Conservation (phyloP, 2,113 vertebrate species). For the Globicephala melas region DNA sequence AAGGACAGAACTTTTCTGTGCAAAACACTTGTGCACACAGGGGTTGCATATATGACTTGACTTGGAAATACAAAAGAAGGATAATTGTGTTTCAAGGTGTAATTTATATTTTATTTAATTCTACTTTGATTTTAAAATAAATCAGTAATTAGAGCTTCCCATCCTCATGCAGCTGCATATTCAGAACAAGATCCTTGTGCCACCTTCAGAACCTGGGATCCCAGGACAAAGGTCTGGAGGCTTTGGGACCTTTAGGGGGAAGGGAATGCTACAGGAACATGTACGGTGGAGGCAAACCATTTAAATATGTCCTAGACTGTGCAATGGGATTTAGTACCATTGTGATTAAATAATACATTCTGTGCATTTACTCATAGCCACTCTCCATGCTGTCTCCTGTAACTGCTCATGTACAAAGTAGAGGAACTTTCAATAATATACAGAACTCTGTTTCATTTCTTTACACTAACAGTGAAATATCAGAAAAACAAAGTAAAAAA, state of each 20-base stretch:
- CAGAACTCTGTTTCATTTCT: neutral
- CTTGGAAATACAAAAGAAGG: neutral
- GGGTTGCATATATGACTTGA: neutral
- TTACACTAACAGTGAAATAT: neutral
- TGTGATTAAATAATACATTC: neutral
- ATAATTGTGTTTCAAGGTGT: neutral
- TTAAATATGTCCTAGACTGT: neutral
- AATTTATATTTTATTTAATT: slow-evolving; percentile 11
- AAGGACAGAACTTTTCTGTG: neutral
- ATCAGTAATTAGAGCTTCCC: neutral
- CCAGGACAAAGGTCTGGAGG: neutral
- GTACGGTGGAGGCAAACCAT: neutral
- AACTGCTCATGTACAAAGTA: neutral
- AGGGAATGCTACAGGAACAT: neutral
- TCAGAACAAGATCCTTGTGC: neutral
- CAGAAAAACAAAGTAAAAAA: neutral
- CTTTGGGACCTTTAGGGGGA: neutral
- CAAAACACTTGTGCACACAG: neutral
- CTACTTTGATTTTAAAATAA: slow-evolving; percentile 38
- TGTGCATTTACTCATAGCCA: neutral
- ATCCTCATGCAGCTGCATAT: neutral
- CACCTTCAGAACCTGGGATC: neutral
- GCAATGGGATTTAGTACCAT: neutral
- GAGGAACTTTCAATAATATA: neutral
- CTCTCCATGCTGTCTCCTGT: neutral